Evolutionary conservation across 2,113 vertebrate genomes (phyloP).

Genomic region (Mustela nigripes): DNA sequence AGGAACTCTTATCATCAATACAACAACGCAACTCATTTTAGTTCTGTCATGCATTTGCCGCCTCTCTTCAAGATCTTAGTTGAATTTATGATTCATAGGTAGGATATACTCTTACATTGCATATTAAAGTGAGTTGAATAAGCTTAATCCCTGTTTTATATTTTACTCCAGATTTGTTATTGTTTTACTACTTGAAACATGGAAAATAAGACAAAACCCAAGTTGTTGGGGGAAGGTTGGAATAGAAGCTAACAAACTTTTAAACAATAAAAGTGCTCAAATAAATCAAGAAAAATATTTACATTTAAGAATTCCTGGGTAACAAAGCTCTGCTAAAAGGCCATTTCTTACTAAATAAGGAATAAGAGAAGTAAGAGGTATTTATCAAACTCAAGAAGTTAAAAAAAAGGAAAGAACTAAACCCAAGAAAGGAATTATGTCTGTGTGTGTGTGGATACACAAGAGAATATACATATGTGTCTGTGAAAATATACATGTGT

Average conservation of each 20-base stretch:
- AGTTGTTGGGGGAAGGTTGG: background rate
- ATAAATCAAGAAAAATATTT: background rate
- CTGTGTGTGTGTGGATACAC: rapidly evolving
- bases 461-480: background rate
- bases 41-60: background rate
- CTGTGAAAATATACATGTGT: background rate
- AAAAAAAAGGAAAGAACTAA: background rate
- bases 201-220: background rate
- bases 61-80: background rate
- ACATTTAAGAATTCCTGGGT: background rate
- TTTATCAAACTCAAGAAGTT: background rate
- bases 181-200: background rate
- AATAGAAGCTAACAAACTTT: background rate
- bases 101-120: background rate
- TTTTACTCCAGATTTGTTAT: background rate
- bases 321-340: background rate
- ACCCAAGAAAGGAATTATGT: background rate
- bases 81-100: background rate
- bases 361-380: background rate
- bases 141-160: background rate
- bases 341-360: background rate
- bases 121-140: conserved; percentile 71
- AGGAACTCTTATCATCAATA: background rate
- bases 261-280: background rate
- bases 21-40: background rate